Base-by-base conservation (phyloP, 2,797 vertebrate species). In the Crocidura indochinensis region DNA sequence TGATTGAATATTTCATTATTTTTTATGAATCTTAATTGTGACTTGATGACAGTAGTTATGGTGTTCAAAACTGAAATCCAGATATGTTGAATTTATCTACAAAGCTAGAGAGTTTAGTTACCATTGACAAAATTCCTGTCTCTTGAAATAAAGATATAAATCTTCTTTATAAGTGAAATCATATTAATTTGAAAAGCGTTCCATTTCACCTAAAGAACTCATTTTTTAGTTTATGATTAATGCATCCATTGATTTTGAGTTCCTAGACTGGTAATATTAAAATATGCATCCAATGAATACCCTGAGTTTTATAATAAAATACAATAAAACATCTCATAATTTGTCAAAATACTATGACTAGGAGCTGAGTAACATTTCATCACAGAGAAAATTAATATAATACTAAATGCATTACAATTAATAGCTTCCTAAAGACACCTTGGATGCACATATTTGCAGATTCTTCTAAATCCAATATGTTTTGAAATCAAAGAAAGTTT, bases 191-290 rank as follows among this genome's bases (percentile, higher is more conserved):
- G 81, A 87, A 88, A 91, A 90, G 2, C 38, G 46, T 74, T 24
- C 29, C 22, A 76, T 73, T 88, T 60, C 1, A 14, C 84, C 15
- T 67, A 84, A 90, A 78, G 80, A 87, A 60, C 56, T 60, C 17
- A 6, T 77, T 81, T 75, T 88, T 84, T 29, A 65, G n/a, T 71
- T 38, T 91, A 56, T 82, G 24, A 90, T 78, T 84, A 87, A 87
- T 11, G 19, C 17, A 20, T 60, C 20, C 22, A 87, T n/a, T 69
- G 51, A 78, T 78, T 88, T 88, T 88, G 29, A 92, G 92, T 90
- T 64, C 79, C 22, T 20, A 76, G 46, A 82, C 10, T 20, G 17
- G 10, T 38, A 80, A 84, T 72, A 81, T 76, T 71, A 71, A 84
- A 56, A 74, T 88, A 38, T 60, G 22, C 12, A 87, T 53, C 14